Percentiles rank a stretch among this genome's conserved stretches.
Evolutionary conservation across 2,797 vertebrate genomes (phyloP).

Genomic region (Cottoperca gobio): DNA sequence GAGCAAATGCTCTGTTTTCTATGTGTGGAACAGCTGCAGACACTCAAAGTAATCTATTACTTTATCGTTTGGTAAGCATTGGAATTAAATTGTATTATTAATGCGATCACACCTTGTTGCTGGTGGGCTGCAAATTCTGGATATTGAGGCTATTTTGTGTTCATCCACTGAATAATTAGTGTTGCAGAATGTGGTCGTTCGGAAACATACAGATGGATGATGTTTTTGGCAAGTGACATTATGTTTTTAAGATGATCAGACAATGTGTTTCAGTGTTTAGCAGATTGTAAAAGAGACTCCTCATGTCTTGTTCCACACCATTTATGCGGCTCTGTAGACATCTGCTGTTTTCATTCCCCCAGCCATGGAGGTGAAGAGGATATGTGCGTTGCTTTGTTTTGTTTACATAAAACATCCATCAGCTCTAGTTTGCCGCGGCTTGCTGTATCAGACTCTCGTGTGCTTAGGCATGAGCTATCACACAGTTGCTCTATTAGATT

Average conservation of each 20-base stretch:
- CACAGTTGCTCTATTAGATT: constrained; percentile 6
- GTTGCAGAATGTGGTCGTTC: background rate
- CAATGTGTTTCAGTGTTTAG: constrained; percentile 29
- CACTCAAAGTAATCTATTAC: constrained; percentile 49
- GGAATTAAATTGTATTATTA: constrained; percentile 16
- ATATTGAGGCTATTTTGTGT: background rate
- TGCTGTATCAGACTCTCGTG: constrained; percentile 5
- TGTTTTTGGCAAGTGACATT: constrained; percentile 8
- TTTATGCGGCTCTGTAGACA: constrained; percentile 41
- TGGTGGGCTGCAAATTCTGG: constrained; percentile 12
- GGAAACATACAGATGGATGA: background rate
- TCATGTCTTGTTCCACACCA: constrained; percentile 26
- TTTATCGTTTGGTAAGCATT: constrained; percentile 33
- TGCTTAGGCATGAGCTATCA: constrained; percentile 21
- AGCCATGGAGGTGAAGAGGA: constrained; percentile 48
- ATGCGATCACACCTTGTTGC: constrained; percentile 2
- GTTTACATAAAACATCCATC: constrained; percentile 62
- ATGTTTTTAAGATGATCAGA: constrained; percentile 27
- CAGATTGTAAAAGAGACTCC: constrained; percentile 12
- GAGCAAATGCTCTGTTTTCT: constrained; percentile 37
- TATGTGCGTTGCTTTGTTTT: constrained; percentile 21
- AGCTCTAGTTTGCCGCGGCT: constrained; percentile 22
- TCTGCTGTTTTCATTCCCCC: constrained; percentile 48
- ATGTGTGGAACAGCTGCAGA: constrained; percentile 43
- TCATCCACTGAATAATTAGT: constrained; percentile 6